Base-by-base conservation (phyloP, 1,140 invertebrate species). In the Sipha flava region DNA sequence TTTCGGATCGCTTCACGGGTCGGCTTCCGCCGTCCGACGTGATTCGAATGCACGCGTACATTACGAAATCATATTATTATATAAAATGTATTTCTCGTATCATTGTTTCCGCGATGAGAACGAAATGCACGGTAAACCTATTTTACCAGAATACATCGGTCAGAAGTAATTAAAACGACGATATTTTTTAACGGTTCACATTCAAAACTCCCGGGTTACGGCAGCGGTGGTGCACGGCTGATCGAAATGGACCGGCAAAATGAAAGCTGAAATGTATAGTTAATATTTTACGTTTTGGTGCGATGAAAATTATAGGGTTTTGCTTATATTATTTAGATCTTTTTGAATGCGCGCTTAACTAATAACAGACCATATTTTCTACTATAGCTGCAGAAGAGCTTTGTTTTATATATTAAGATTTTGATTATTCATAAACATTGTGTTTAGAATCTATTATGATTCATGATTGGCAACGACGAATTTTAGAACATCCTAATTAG, bases 1-100 rank as follows among this genome's bases (percentile, higher is more conserved):
- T 47, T 70, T 70, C 18, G 72, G 49, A 54, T 14, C 49, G 29
- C 47, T 37, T 54, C 70, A 52, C n/a, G 70, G 14, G 31, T 75
- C n/a, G 72, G 47, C 21, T 37, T 40, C 72, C 47, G 72, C 72
- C 72, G 34, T 18, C 29, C 72, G 34, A 75, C 72, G 72, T 75
- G 72, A 75, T 57, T 75, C 52, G 72, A 75, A 57, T 75, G 3
- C n/a, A 45, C 12, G 43, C 6, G 31, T 18, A 64, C 37, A 14
- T 16, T n/a, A 26, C 14, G 43, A 14, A 40, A 21, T 34, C 3
- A 21, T 29, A 59, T 12, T 59, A 59, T 29, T 23, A 31, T 59
- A 31, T 5, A 29, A 59, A 21, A 73, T 34, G 68, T 49, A 34
- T 52, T 73, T 23, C 18, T 49, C 47, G 47, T 73, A 52, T 73